A percentile compares a stretch with the other conserved stretches of the same genome.
Conservation (phyloP, 2,888 invertebrate species). For the Meiosimyza decipiens region DNA sequence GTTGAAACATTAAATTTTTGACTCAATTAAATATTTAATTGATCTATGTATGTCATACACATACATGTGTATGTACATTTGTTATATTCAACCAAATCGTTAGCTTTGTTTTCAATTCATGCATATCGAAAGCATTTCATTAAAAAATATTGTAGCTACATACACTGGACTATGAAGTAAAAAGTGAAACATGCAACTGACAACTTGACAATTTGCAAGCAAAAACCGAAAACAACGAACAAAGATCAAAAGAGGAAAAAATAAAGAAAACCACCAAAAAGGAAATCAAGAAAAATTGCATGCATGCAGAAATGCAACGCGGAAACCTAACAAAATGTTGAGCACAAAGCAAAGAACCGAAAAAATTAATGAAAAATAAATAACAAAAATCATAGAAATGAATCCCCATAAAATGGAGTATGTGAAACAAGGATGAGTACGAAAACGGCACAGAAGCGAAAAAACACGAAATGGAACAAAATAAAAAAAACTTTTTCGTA, state of each 20-base stretch:
- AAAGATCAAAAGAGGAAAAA: too few species aligned
- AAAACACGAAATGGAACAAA: constrained; percentile 24
- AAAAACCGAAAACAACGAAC: not conserved
- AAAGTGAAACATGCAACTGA: constrained; percentile 30
- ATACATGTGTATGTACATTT: too few species aligned
- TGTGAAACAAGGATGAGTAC: too few species aligned
- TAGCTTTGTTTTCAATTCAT: too few species aligned
- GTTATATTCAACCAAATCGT: too few species aligned
- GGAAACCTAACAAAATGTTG: constrained; percentile 24
- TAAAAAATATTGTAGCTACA: too few species aligned
- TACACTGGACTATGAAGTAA: not conserved
- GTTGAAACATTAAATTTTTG: too few species aligned
- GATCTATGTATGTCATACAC: too few species aligned
- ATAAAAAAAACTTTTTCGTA: constrained; percentile 50
- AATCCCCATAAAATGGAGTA: too few species aligned
- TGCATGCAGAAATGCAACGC: constrained; percentile 39
- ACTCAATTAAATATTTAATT: too few species aligned
- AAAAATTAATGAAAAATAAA: not conserved
- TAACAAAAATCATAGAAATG: not conserved
- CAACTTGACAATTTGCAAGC: constrained; percentile 26
- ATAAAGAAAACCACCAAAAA: not conserved
- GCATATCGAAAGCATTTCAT: not conserved
- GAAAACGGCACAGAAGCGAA: constrained; percentile 18
- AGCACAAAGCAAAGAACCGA: constrained; percentile 28
- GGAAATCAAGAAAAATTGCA: constrained; percentile 16